Base-by-base conservation (phyloP, 1,140 invertebrate species). In the Metaphire vulgaris region DNA sequence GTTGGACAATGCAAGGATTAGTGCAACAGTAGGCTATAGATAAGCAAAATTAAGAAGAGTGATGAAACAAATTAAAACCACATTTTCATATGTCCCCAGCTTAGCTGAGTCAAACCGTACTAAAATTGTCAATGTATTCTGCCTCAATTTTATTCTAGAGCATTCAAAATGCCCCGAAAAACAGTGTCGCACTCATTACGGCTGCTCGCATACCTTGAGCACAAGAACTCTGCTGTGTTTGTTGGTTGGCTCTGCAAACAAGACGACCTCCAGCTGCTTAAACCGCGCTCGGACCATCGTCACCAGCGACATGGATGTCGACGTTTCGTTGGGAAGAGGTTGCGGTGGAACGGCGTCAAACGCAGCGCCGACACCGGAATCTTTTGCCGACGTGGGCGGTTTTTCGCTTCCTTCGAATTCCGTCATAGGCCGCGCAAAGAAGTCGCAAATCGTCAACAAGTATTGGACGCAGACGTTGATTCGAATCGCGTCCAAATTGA, bases 181-280 rank as follows among this genome's bases (percentile, higher is more conserved):
- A n/a, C n/a, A n/a, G n/a, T n/a, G n/a, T n/a, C n/a, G n/a, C n/a
- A n/a, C n/a, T n/a, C n/a, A n/a, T n/a, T n/a, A n/a, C n/a, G n/a
- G n/a, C n/a, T n/a, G n/a, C n/a, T n/a, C 29, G 71, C 80, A 82
- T 79, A 87, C 86, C 81, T 86, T 83, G 0, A 93, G 86, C 2
- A 93, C 88, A 66, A 93, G 87, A 28, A 91, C 90, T 79, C 91
- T 89, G n/a, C 91, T 90, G 76, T 90, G 89, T n/a, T 88, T 88
- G 26, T 89, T 89, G 32, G 88, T 89, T 2, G 90, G 87, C 80
- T 91, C 90, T 16, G 91, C 90, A 81, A 92, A 91, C 70, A 94
- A 87, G 82, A 93, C 90, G 32, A 95, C 87, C 83, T 94, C 92
- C 16, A 92, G 92, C 79, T 92, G 90, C 66, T 92, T 89, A 12